phyloP scores from a whole-genome alignment of 2,888 invertebrate genomes.

The Buathra laborator region DNA sequence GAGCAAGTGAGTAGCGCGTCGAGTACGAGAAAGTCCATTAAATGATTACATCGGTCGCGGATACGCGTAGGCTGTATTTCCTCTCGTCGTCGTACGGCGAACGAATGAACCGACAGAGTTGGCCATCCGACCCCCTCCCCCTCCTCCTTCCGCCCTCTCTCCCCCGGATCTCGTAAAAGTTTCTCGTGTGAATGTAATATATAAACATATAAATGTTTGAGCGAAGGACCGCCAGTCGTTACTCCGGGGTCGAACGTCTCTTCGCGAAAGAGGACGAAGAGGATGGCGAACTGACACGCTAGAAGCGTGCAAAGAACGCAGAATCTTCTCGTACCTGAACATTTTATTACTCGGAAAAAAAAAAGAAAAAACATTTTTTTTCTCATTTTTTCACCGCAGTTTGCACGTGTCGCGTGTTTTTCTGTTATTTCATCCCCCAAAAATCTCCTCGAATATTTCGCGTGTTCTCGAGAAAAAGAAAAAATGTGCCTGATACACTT shows the following conservation, averaged over 20 bases:
- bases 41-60: slow-evolving; percentile 70
- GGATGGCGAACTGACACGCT: background rate
- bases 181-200: slow-evolving; percentile 61
- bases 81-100: slow-evolving; percentile 3
- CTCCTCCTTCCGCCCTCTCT: background rate
- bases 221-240: slow-evolving; percentile 19
- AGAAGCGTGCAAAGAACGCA: background rate
- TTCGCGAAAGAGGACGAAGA: background rate
- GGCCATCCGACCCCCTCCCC: background rate
- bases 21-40: slow-evolving; percentile 67
- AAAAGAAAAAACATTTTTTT: background rate
- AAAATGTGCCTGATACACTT: background rate
- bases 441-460: background rate
- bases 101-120: background rate
- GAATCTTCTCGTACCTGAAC: slow-evolving; percentile 36
- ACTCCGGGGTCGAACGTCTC: background rate
- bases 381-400: slow-evolving; percentile 11
- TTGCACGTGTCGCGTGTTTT: background rate
- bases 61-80: background rate
- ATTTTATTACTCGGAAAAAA: slow-evolving; percentile 57
- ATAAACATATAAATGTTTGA: slow-evolving; percentile 28
- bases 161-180: slow-evolving; percentile 62
- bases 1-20: background rate
- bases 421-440: background rate
- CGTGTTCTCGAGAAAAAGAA: background rate